Percentiles rank a stretch among this genome's conserved stretches.
Evolutionary conservation across 1,140 invertebrate genomes (phyloP).

Genomic region (Zaprionus kolodkinae): DNA sequence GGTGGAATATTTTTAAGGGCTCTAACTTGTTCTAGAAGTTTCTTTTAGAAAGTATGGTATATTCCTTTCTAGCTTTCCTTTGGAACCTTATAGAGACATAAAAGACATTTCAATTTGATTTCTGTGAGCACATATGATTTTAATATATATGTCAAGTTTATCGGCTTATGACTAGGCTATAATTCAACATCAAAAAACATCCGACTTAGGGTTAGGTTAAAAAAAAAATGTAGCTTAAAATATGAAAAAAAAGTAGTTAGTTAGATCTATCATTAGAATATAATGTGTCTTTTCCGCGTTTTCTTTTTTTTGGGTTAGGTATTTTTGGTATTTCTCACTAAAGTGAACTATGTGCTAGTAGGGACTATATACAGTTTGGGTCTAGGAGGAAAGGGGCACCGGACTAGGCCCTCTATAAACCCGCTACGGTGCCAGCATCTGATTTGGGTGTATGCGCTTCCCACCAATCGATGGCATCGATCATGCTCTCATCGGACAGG

Average conservation of each 20-base stretch:
- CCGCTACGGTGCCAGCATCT: conserved; percentile 57
- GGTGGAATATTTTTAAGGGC: too few species aligned
- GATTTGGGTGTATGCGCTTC: conserved; percentile 84
- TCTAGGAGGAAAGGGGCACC: too few species aligned
- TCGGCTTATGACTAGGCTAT: conserved; percentile 30
- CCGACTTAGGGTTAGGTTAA: conserved; percentile 39
- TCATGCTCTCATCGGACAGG: conserved; percentile 84
- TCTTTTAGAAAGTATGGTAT: too few species aligned
- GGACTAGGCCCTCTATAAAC: conserved; percentile 23
- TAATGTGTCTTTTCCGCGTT: background rate
- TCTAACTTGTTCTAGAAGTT: too few species aligned
- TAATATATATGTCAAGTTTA: conserved; percentile 10
- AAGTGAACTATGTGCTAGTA: conserved; percentile 38
- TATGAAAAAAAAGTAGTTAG: conserved; percentile 30
- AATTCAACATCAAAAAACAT: conserved; percentile 55
- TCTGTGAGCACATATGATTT: conserved; percentile 12
- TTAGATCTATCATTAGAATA: background rate
- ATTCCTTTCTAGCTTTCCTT: too few species aligned
- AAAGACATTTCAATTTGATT: background rate
- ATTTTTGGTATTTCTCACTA: conserved; percentile 66
- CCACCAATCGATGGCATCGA: conserved; percentile 85
- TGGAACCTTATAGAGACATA: background rate
- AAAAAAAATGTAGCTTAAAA: conserved; percentile 50
- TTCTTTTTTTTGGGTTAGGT: background rate
- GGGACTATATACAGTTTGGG: conserved; percentile 40